Evolutionary conservation across 2,888 invertebrate genomes (phyloP), one percentile per base, ranked within the genome.

Genomic region (Drosophila pseudotalamancana): DNA sequence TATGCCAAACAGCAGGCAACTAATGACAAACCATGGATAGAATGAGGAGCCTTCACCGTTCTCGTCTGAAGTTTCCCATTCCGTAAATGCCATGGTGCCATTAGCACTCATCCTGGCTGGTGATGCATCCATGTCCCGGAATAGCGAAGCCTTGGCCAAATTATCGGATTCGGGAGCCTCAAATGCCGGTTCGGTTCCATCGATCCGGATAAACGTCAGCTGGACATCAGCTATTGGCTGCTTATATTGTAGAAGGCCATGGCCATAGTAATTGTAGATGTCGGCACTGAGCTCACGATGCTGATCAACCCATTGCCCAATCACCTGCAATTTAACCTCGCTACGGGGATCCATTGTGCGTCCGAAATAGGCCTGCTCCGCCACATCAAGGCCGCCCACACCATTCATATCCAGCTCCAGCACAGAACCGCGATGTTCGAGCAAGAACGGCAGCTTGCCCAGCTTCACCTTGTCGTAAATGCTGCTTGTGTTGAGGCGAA

Each of bases 261-360:
- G 67, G 0, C 90, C 90, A 25, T 78, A 90, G 46, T 88, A 89
- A 55, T 90, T 90, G 39, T 87, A 90, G 27, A 90, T 77, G 43
- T 89, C 87, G 4, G 88, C 90, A 8, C 50, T 77, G 27, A 90
- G 90, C 53, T 84, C 67, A 3, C 89, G 77, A 34, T 67, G 77
- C 69, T 88, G 85, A 56, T 90, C 89, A 0, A 81, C 80, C 90
- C 90, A 90, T 45, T 90, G 90, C 0, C 90, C 90, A 51, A 90
- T 87, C 3, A 90, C 72, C 49, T 90, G 89, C 0, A 90, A 81
- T 40, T 83, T 81, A 5, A 88, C 86, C 19, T 81, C 85, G 6
- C 87, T 84, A 14, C 73, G 77, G 0, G 90, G 66, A 46, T 88
- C 88, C 87, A 90, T 86, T 12, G 70, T 71, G 12, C 90, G 90